Evolutionary conservation across 2,797 vertebrate species (phyloP).

Genomic region (Intellagama lesueurii): DNA sequence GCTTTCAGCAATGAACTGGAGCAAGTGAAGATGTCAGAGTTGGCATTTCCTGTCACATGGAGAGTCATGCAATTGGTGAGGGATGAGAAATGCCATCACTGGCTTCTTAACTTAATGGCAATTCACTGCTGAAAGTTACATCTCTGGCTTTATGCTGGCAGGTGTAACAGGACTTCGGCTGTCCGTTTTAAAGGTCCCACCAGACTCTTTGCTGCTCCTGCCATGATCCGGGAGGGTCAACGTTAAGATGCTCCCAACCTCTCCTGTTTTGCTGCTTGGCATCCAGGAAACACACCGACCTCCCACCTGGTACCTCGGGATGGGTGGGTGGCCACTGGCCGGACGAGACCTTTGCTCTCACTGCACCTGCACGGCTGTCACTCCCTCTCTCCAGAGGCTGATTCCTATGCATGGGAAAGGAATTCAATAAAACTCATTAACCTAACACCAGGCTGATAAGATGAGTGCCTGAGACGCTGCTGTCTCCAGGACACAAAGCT

Average conservation of each 20-base stretch:
- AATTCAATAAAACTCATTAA: constrained; percentile 48
- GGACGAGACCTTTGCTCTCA: not conserved
- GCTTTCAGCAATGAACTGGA: too few relatives aligned
- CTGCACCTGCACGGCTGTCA: not conserved
- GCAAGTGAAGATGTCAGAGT: too few relatives aligned
- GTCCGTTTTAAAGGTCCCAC: too few relatives aligned
- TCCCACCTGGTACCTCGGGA: not conserved
- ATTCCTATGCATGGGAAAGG: constrained; percentile 27
- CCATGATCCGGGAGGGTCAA: too few relatives aligned
- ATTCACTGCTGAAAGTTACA: too few relatives aligned
- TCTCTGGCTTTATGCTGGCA: too few relatives aligned
- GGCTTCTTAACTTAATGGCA: too few relatives aligned
- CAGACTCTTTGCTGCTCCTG: too few relatives aligned
- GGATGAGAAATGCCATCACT: too few relatives aligned
- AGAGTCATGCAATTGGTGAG: too few relatives aligned
- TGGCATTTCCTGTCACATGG: too few relatives aligned
- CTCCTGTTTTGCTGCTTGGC: not conserved
- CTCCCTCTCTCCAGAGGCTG: not conserved
- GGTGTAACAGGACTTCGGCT: too few relatives aligned
- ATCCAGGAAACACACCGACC: not conserved
- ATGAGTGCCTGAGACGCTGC: constrained; percentile 16
- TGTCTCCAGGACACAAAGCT: constrained; percentile 15
- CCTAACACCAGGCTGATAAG: constrained; percentile 38
- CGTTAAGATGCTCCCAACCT: not conserved
- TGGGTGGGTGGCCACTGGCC: not conserved